Percentiles rank a stretch among this genome's conserved stretches.
These are phyloP conservation scores for Cryptosula pallasiana DNA, from an alignment of 2,888 invertebrate species.

Conservation along the genomic window DNA sequence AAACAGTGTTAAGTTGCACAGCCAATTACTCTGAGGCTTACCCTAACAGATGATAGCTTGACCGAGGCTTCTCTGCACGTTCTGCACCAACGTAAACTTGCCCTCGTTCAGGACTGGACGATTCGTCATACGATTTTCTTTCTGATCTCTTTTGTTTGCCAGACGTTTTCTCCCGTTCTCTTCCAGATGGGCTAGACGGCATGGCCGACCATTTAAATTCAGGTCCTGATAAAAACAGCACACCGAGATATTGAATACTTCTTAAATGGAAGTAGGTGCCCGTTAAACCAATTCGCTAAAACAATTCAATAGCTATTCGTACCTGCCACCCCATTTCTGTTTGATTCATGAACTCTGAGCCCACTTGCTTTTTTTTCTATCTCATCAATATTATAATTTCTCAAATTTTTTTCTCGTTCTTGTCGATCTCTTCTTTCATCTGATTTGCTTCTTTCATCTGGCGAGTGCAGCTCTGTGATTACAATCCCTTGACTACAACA, in stretches of 20 bases:
- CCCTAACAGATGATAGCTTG: not conserved
- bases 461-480: conserved; percentile 8
- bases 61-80: not conserved
- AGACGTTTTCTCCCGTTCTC: not conserved
- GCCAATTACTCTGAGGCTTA: not conserved
- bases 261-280: no score
- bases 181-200: not conserved
- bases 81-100: conserved; percentile 16
- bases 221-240: no score
- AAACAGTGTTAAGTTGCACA: no score
- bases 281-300: no score
- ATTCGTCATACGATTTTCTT: not conserved
- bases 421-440: not conserved
- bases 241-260: no score
- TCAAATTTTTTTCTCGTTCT: not conserved
- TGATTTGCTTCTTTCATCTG: conserved; percentile 1
- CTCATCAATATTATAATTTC: not conserved
- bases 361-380: not conserved
- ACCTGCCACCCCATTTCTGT: not conserved
- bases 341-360: not conserved
- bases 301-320: no score
- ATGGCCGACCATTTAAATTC: not conserved
- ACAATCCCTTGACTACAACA: not conserved
- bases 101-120: not conserved
- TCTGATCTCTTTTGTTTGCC: not conserved